Conservation (phyloP, 2,113 vertebrate species). For the Malaclemys terrapin region DNA sequence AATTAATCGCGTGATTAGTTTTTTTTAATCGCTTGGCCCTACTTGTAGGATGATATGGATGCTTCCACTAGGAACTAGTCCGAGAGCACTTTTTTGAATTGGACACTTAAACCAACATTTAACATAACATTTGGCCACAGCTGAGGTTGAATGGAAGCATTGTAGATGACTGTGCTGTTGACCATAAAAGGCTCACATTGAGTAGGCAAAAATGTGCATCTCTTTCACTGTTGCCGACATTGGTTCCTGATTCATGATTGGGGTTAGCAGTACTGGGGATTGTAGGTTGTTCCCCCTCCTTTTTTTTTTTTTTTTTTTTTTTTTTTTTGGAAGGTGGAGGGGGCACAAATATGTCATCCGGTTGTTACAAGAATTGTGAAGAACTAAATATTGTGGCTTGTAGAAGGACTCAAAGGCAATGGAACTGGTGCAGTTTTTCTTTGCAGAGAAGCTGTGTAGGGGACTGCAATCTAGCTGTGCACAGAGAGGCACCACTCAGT, state of each 20-base stretch:
- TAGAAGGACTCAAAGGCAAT: neutral
- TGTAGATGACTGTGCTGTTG: neutral
- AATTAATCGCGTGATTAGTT: no score
- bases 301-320: no score
- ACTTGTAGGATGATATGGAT: neutral
- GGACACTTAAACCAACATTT: neutral
- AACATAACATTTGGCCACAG: neutral
- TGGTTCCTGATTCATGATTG: neutral
- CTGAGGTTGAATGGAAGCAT: neutral
- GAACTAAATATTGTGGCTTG: neutral
- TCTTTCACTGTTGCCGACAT: neutral
- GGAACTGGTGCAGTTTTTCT: neutral
- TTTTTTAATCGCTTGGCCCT: no score
- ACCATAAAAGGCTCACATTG: neutral
- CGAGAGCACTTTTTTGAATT: neutral
- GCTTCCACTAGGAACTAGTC: neutral
- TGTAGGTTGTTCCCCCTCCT: neutral
- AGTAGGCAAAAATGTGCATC: neutral
- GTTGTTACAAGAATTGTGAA: neutral
- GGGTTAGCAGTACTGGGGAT: neutral
- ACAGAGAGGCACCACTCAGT: no score
- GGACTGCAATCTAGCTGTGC: no score
- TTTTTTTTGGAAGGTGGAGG: no score
- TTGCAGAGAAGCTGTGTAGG: neutral
- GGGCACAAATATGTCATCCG: rapidly evolving